Evolutionary conservation across 2,888 invertebrate genomes (phyloP), one percentile per base, ranked within the genome.

Genomic region (Coelopa pilipes): DNA sequence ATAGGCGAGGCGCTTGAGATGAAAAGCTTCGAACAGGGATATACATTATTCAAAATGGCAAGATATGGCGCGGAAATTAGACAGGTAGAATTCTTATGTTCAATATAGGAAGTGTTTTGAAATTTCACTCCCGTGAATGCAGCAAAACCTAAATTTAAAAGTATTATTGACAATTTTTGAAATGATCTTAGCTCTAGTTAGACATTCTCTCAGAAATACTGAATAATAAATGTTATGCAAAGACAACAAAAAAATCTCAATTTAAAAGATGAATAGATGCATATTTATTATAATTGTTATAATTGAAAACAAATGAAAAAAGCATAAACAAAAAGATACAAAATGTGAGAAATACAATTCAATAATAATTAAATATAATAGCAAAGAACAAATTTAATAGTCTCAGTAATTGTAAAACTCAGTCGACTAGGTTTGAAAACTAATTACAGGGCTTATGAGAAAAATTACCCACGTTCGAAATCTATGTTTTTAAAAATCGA

Each of bases 1-100:
- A 59, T 21, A 59, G 1, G 4, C 24, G 34, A 4, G 34, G 34
- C 34, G 34, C 34, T 47, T 34, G 66, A 19, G 50, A 66, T 21
- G 15, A 19, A 45, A 68, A n/a, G 78, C 79, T 79, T 80, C 80
- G 79, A 80, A 80, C 80, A 80, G 80, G 80, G 80, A 80, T 80
- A 80, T 80, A 80, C 80, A 80, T 76, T 78, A n/a, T 34, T 34
- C 34, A 34, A 34, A 34, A 34, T 34, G 34, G 46, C 19, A 57
- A 79, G 80, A 77, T 68, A 34, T 34, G 34, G 34, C 34, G 53
- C n/a, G 53, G 50, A 77, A 74, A 76, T 77, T 74, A 59, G 76
- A 76, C 24, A 21, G 50, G 49, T 67, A 50, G 50, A 13, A 21
- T 50, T 67, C 7, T 19, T 17, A 50, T 50, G 17, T 17, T 67